Conservation (phyloP, 2,888 invertebrate species). For the Andrena trimmerana region DNA sequence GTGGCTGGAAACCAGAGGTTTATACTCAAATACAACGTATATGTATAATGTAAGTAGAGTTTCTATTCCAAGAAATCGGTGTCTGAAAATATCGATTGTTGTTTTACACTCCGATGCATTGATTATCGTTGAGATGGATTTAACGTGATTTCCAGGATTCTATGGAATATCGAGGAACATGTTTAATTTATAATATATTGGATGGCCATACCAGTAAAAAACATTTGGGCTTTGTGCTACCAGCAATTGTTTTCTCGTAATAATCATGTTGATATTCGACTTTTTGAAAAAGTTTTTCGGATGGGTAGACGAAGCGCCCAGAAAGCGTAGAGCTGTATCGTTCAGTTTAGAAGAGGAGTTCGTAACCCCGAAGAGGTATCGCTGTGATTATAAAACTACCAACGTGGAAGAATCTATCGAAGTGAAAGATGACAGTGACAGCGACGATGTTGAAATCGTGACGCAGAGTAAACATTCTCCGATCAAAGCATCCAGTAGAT, state of each 20-base stretch:
- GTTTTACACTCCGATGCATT: neutral
- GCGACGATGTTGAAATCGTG: slow-evolving; percentile 68
- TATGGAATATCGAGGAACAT: neutral
- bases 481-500: slow-evolving; percentile 46
- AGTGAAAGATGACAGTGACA: slow-evolving; percentile 66
- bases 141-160: slow-evolving; percentile 45
- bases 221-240: slow-evolving; percentile 18
- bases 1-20: neutral
- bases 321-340: slow-evolving; percentile 75
- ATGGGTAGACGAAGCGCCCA: slow-evolving; percentile 74
- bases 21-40: neutral
- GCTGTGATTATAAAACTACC: slow-evolving; percentile 50
- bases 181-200: slow-evolving; percentile 39
- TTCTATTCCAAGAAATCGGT: neutral
- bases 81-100: neutral
- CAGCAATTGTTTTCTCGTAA: slow-evolving; percentile 17
- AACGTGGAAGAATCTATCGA: slow-evolving; percentile 46
- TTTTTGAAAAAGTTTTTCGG: slow-evolving; percentile 77
- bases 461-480: slow-evolving; percentile 60
- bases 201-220: slow-evolving; percentile 55
- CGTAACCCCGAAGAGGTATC: slow-evolving; percentile 70
- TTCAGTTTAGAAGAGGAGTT: slow-evolving; percentile 58
- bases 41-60: slow-evolving; percentile 42
- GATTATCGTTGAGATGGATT: neutral
- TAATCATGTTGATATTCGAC: slow-evolving; percentile 72